Base-by-base conservation (phyloP, 2,888 invertebrate species). In the Capitulum mitella region DNA sequence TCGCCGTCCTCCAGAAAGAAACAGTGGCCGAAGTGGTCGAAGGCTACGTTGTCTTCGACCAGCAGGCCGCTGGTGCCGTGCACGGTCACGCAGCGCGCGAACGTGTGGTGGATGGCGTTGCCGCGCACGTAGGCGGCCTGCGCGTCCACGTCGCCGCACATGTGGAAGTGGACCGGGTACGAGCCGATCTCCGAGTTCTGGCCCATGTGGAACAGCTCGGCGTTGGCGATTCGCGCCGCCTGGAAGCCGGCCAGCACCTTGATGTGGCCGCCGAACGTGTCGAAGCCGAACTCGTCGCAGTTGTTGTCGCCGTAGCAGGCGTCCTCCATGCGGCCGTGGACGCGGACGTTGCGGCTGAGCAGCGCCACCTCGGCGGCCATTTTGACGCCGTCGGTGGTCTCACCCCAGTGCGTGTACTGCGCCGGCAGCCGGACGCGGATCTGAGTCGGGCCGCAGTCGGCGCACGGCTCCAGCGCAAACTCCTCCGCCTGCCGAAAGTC, bases 121-220 rank as follows among this genome's bases (percentile, higher is more conserved):
- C 29, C 6, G 12, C 46, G 40, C 1, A 75, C 19, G n/a, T 43
- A 40, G 0, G 29, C n/a, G 10, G n/a, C 3, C 14, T 75, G 43
- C 3, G 8, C n/a, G 0, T 12, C n/a, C 2, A 19, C n/a, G 10
- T 75, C 75, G 12, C 26, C 1, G 29, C 75, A 75, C 75, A 75
- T 75, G n/a, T 75, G 75, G n/a, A 75, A 75, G 16, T 75, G 75
- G 10, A 75, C 43, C n/a, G 75, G 75, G n/a, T 75, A 43, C 29
- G 75, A 75, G 1, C 75, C 75, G 1, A 43, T 43, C 14, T 12
- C 12, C 5, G 43, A 2, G 3, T 75, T 26, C 29, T 75, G 75
- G 3, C 75, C 75, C 75, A 75, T 75, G 29, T 75, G 26, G 75
- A 29, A 75, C 16, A 75, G 14, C n/a, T 75, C 75, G 14, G 75